phyloP scores from a whole-genome alignment of 2,888 invertebrate species.

The Xanthia togata region DNA sequence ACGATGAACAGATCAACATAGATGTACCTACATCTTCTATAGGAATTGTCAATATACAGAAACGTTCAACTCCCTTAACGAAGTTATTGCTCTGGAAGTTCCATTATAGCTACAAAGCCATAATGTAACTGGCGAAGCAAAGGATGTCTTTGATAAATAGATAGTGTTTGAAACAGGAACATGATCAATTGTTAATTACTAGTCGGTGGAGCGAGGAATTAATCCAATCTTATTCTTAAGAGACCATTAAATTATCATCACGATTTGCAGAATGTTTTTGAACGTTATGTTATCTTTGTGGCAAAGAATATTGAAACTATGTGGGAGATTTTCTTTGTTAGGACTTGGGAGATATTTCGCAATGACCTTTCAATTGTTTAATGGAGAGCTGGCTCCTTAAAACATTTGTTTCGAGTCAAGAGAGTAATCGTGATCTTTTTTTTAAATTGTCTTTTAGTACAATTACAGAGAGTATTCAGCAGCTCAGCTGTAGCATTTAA shows the following conservation, averaged over 20 bases:
- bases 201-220: slow-evolving; percentile 33
- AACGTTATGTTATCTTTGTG: slow-evolving; percentile 15
- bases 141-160: slow-evolving; percentile 40
- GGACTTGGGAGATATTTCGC: slow-evolving; percentile 12
- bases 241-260: slow-evolving; percentile 35
- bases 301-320: slow-evolving; percentile 28
- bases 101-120: slow-evolving; percentile 22
- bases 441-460: slow-evolving; percentile 29
- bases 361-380: slow-evolving; percentile 37
- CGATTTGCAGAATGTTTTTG: slow-evolving; percentile 22
- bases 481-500: slow-evolving; percentile 55
- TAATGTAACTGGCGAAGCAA: too few relatives aligned
- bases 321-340: slow-evolving; percentile 32
- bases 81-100: slow-evolving; percentile 41
- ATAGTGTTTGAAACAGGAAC: slow-evolving; percentile 35
- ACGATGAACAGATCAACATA: slow-evolving; percentile 58
- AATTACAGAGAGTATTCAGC: slow-evolving; percentile 32
- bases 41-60: slow-evolving; percentile 45
- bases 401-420: slow-evolving; percentile 37
- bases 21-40: slow-evolving; percentile 44
- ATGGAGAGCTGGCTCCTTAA: slow-evolving; percentile 22
- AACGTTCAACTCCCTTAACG: slow-evolving; percentile 36
- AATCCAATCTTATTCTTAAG: slow-evolving; percentile 38
- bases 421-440: slow-evolving; percentile 39
- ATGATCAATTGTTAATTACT: slow-evolving; percentile 48